Conservation (phyloP, 2,113 vertebrate genomes). For the Upupa epops region DNA sequence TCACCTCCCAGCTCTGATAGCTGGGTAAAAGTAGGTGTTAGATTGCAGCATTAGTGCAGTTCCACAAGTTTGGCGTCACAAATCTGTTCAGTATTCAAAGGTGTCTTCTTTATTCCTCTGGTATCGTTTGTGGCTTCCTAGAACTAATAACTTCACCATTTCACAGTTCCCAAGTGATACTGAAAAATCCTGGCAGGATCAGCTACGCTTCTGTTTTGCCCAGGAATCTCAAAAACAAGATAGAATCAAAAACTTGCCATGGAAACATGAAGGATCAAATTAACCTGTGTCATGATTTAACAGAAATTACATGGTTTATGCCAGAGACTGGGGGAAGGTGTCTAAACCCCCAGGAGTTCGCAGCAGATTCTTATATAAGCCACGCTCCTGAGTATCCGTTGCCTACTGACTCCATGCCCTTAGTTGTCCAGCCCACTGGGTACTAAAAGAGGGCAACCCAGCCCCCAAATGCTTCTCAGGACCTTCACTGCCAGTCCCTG, state of each 20-base stretch:
- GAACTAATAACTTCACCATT: not conserved
- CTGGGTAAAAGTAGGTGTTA: not conserved
- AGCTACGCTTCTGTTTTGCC: not conserved
- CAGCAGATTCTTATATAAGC: not conserved
- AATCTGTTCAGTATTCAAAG: not conserved
- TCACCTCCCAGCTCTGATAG: not conserved
- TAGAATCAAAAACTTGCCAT: not conserved
- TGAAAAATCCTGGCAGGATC: not conserved
- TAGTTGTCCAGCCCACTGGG: rapidly evolving
- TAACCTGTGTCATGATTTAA: not conserved
- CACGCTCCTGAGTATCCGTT: not conserved
- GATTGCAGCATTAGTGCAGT: not conserved
- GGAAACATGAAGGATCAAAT: not conserved
- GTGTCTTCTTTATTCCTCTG: not conserved
- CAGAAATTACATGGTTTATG: not conserved
- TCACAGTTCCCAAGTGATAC: not conserved
- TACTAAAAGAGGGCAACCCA: conserved; percentile 29
- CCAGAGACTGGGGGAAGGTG: not conserved
- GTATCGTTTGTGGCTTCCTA: conserved; percentile 11
- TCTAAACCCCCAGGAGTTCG: not conserved
- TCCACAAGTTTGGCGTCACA: not conserved
- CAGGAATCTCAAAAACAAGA: not conserved
- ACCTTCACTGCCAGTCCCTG: not conserved
- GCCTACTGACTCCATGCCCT: rapidly evolving
- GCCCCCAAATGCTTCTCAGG: not conserved